Conservation (phyloP, 2,888 invertebrate species). For the Sarcophaga subvicina region DNA sequence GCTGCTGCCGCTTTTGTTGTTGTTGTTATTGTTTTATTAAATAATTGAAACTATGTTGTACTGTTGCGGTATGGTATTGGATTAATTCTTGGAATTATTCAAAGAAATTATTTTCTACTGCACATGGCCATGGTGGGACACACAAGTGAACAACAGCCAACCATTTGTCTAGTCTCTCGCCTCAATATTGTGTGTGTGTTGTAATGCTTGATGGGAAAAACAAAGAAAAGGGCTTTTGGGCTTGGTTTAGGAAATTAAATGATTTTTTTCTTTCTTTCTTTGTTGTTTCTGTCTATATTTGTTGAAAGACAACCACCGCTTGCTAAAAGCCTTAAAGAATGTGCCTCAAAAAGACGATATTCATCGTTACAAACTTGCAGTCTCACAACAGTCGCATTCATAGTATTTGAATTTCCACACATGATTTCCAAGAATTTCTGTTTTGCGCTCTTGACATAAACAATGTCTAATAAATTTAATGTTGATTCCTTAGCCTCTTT, state of each 20-base stretch:
- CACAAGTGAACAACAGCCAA: not conserved
- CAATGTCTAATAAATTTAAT: conserved; percentile 42
- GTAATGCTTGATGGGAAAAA: conserved; percentile 35
- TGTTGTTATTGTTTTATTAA: not conserved
- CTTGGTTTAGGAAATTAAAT: conserved; percentile 55
- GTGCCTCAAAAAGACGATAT: not conserved
- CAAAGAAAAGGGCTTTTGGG: conserved; percentile 19
- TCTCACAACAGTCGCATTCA: not conserved
- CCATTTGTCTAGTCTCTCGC: not conserved
- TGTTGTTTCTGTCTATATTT: not conserved
- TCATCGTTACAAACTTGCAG: not conserved
- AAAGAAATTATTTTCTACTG: not conserved
- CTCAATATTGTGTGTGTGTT: not conserved
- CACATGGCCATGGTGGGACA: not conserved
- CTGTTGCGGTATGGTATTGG: conserved; percentile 18
- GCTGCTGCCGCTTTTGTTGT: not conserved
- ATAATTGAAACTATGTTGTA: conserved; percentile 58
- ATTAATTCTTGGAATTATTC: conserved; percentile 58
- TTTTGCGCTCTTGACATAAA: conserved; percentile 23
- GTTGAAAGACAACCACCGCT: not conserved
- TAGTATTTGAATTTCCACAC: conserved; percentile 30
- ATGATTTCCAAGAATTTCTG: conserved; percentile 52
- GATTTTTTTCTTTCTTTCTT: not conserved
- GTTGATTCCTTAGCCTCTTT: conserved; percentile 19
- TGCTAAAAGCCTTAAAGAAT: not conserved